Base-by-base conservation (phyloP, 2,888 invertebrate genomes). In the Zygaena filipendulae region DNA sequence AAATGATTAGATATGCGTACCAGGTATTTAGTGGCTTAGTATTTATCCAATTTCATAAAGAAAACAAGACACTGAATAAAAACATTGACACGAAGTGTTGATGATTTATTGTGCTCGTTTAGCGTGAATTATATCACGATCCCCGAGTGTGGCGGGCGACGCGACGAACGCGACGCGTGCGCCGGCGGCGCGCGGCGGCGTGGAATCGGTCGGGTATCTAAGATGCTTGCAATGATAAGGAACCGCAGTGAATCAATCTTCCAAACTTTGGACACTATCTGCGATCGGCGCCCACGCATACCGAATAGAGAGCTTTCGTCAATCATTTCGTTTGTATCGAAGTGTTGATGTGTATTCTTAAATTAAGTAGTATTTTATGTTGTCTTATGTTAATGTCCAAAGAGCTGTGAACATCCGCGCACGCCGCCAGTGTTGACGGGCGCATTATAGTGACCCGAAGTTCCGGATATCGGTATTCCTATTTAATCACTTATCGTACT, bases 201-300 rank as follows among this genome's bases (percentile, higher is more conserved):
- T 50, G 52, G 44, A 50, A 69, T 67, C 67, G 41, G 47, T 51
- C 50, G 43, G 51, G 49, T 58, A 66, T 68, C 62, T 53, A 33
- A 63, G 70, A 71, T 70, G 56, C 47, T 49, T 53, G 53, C 52
- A 47, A 37, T 52, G 71, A 72, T 75, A 70, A 50, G 49, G 47
- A 47, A 48, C 49, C 53, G 60, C 58, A 54, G 62, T 64, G 70
- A 72, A 77, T 77, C 71, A 72, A 77, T 77, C 70, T 74, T 63
- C 48, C 52, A 49, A 48, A 53, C 52, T 50, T 41, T 47, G 43
- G 51, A 55, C 54, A 52, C 64, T 71, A 74, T 74, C 74, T 57
- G 20, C 36, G 51, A 70, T 74, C 69, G 33, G 48, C 57, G 59
- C 60, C 60, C 58, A 63, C 62, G 30, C 42, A 41, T 47, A 43